These are phyloP conservation scores for Calameuta pallipes DNA, from an alignment of 2,888 invertebrate species.

Conservation along the genomic window DNA sequence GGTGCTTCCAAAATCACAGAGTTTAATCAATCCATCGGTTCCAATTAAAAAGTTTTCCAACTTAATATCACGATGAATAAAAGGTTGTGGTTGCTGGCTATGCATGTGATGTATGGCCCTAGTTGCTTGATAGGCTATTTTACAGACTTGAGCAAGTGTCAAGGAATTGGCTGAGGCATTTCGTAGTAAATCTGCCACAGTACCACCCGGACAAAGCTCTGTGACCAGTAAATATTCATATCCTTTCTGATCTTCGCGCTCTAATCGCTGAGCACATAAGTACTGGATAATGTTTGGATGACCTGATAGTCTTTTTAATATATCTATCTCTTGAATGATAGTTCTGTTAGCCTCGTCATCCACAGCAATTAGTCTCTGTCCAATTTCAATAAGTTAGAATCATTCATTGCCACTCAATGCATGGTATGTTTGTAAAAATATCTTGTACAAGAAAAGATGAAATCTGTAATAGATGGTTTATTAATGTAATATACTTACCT, in stretches of 20 bases:
- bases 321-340: conserved; percentile 85
- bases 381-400: conserved; percentile 16
- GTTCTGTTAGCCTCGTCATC: conserved; percentile 84
- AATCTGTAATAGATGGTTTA: background rate
- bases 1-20: conserved; percentile 98
- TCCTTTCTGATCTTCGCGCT: conserved; percentile 54
- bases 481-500: conserved; percentile 69
- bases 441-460: conserved; percentile 12
- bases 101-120: conserved; percentile 95
- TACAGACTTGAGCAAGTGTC: conserved; percentile 78
- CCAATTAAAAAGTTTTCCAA: conserved; percentile 94
- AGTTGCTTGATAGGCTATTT: conserved; percentile 92
- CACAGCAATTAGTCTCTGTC: conserved; percentile 81
- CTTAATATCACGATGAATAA: conserved; percentile 96
- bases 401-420: background rate
- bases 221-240: conserved; percentile 90
- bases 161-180: conserved; percentile 65
- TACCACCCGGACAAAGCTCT: conserved; percentile 88
- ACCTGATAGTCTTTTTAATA: conserved; percentile 88
- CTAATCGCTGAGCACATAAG: conserved; percentile 76
- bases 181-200: conserved; percentile 57
- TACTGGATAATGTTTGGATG: conserved; percentile 94
- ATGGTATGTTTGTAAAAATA: conserved; percentile 2
- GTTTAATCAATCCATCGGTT: conserved; percentile 85
- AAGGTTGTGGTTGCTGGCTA: conserved; percentile 84